A percentile compares a stretch with the other conserved stretches of the same genome.
These are phyloP conservation scores for Pentamera pediparva DNA, from an alignment of 53 echinoderm and acorn worm genomes.

Conservation along the genomic window DNA sequence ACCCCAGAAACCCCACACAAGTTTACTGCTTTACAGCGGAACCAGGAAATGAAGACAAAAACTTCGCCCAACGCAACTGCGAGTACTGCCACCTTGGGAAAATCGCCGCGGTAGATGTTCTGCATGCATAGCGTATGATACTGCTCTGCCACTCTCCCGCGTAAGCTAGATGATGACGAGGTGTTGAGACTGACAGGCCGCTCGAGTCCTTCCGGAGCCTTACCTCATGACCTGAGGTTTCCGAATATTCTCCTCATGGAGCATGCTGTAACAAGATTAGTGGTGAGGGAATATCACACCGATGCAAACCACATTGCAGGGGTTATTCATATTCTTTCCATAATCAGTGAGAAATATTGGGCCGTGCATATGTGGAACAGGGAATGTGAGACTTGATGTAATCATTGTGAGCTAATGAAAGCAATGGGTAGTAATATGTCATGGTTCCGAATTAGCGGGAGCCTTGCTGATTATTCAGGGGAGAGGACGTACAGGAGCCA, in stretches of 20 bases:
- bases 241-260: constrained; percentile 2
- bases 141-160: no score
- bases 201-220: constrained; percentile 11
- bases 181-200: constrained; percentile 21
- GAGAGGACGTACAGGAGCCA: not conserved
- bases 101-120: no score
- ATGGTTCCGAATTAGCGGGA: constrained; percentile 35
- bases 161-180: constrained; percentile 11
- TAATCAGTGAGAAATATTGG: constrained; percentile 15
- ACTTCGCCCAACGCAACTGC: no score
- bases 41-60: no score
- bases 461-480: constrained; percentile 24
- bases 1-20: no score
- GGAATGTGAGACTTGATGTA: constrained; percentile 19
- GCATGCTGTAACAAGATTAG: constrained; percentile 14
- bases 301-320: constrained; percentile 6
- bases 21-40: no score
- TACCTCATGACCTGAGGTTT: constrained; percentile 25
- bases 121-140: no score
- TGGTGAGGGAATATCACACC: constrained; percentile 14
- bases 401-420: constrained; percentile 1
- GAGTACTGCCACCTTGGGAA: no score
- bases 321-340: constrained; percentile 7
- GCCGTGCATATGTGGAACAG: not conserved
- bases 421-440: not conserved